Percentiles rank a stretch among this genome's conserved stretches.
phyloP scores from a whole-genome alignment of 2,888 invertebrate species.

The Megaustenia siamemsis region DNA sequence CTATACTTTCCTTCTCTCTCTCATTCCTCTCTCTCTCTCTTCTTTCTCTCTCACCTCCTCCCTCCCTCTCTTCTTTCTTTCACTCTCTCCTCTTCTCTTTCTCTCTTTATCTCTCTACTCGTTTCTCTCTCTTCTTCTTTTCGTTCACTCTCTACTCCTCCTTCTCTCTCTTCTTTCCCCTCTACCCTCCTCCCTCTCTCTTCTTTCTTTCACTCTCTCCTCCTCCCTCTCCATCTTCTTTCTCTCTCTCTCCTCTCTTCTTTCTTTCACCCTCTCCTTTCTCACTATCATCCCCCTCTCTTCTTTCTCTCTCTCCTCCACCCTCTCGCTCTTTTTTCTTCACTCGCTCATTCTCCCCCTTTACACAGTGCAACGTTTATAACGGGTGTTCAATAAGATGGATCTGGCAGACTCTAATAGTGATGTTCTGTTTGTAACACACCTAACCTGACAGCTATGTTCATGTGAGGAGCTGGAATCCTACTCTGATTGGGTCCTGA shows the following conservation, averaged over 20 bases:
- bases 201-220: not conserved
- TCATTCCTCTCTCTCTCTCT: no score
- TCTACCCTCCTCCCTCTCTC: not conserved
- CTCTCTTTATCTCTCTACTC: not conserved
- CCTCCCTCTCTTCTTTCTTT: not conserved
- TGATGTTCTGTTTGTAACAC: no score
- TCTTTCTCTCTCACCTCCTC: not conserved
- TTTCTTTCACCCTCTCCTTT: no score
- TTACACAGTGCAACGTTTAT: no score
- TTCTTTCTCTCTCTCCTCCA: not conserved
- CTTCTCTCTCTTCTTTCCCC: not conserved
- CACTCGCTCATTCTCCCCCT: not conserved
- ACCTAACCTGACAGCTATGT: no score
- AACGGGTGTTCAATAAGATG: no score
- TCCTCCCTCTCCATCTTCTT: not conserved
- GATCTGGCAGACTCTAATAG: no score
- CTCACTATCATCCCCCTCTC: not conserved
- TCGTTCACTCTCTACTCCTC: not conserved
- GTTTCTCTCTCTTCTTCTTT: not conserved
- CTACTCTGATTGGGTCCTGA: no score
- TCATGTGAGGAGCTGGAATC: no score
- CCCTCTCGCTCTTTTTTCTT: not conserved
- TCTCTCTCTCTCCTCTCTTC: not conserved
- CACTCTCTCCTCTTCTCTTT: not conserved
- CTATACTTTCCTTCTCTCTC: not conserved